Conservation (phyloP, 2,797 vertebrate genomes). For the Pterois miles region DNA sequence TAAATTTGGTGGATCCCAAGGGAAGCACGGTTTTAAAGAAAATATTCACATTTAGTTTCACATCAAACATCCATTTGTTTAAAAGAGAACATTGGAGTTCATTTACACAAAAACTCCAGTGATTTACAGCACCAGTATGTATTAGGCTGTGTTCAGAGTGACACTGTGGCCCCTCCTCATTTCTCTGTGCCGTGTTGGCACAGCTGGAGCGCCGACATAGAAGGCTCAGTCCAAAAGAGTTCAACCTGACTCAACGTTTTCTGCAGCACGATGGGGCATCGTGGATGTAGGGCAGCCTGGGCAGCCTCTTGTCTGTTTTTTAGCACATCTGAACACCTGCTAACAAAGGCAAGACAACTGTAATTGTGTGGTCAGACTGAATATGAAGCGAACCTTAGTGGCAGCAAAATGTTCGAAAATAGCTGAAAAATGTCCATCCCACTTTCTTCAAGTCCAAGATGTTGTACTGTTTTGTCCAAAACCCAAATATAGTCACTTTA, state of each 20-base stretch:
- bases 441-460: too few relatives aligned
- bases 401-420: too few relatives aligned
- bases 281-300: not conserved
- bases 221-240: not conserved
- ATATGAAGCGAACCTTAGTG: not conserved
- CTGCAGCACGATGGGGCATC: not conserved
- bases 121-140: not conserved
- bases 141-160: not conserved
- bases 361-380: not conserved
- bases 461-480: too few relatives aligned
- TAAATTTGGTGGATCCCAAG: conserved; percentile 28
- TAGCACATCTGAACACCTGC: not conserved
- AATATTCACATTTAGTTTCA: conserved; percentile 15
- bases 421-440: too few relatives aligned
- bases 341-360: not conserved
- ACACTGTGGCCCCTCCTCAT: not conserved
- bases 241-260: not conserved
- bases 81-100: not conserved
- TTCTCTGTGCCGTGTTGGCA: not conserved
- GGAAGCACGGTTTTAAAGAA: conserved; percentile 26
- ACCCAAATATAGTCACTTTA: too few relatives aligned
- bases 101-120: not conserved
- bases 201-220: not conserved
- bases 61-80: not conserved
- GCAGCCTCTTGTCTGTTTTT: not conserved